A percentile compares a stretch with the other conserved stretches of the same genome.
These are phyloP conservation scores for Saccostrea glomerata DNA, from an alignment of 1,140 invertebrate species.

Conservation along the genomic window DNA sequence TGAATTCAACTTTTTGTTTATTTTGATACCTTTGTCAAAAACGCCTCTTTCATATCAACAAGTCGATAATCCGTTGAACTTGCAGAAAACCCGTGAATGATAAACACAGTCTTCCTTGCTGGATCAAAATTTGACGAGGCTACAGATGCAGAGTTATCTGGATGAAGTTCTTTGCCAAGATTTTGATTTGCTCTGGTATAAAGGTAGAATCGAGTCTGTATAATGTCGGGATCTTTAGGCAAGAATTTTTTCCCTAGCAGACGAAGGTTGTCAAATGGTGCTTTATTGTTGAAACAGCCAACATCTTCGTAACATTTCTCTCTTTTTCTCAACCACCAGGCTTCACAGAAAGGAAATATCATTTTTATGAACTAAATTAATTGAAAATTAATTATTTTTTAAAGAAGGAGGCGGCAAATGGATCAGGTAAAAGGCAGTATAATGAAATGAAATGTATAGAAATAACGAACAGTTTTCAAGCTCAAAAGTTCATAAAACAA, in stretches of 20 bases:
- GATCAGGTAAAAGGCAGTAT: too few species aligned
- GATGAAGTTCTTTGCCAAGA: background rate
- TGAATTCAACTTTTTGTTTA: background rate
- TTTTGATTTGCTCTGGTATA: background rate
- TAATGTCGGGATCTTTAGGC: background rate
- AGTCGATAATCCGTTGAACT: background rate
- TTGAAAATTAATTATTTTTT: too few species aligned
- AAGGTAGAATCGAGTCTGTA: background rate
- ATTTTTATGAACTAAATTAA: too few species aligned
- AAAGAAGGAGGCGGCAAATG: too few species aligned
- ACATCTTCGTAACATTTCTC: background rate
- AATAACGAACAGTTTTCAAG: too few species aligned
- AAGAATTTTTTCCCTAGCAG: background rate
- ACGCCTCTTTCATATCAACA: background rate
- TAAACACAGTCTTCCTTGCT: background rate
- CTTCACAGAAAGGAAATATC: background rate
- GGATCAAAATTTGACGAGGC: background rate
- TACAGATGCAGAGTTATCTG: background rate
- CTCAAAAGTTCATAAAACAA: too few species aligned
- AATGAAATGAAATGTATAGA: too few species aligned
- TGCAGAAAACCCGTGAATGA: constrained; percentile 2
- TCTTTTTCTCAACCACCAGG: background rate
- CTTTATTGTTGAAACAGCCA: background rate
- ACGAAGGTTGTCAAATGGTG: background rate
- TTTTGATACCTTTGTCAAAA: background rate